Conservation (phyloP, 2,888 invertebrate genomes). For the Drosophila melanosoma region DNA sequence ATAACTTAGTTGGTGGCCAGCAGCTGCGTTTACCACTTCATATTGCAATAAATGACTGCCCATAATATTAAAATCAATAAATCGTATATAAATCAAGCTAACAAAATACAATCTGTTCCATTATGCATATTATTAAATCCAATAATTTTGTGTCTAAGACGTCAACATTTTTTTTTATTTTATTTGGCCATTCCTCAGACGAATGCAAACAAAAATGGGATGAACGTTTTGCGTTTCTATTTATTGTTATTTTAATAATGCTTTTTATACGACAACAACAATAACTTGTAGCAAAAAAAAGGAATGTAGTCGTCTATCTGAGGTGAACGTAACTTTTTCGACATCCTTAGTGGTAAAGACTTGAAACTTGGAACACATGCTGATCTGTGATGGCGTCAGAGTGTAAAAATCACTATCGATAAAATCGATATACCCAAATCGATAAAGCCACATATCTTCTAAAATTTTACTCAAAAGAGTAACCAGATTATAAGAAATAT, state of each 20-base stretch:
- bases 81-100: constrained; percentile 14
- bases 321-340: too few species aligned
- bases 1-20: constrained; percentile 44
- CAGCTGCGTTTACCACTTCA: constrained; percentile 36
- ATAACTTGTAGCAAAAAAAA: too few species aligned
- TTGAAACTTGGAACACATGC: too few species aligned
- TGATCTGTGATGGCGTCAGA: too few species aligned
- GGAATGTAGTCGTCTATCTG: not conserved
- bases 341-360: too few species aligned
- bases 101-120: constrained; percentile 15
- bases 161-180: not conserved
- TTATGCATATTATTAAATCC: constrained; percentile 27
- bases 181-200: not conserved
- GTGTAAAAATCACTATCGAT: too few species aligned
- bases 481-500: too few species aligned
- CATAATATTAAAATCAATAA: constrained; percentile 16
- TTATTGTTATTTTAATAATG: not conserved
- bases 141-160: constrained; percentile 29
- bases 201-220: not conserved
- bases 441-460: too few species aligned
- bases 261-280: not conserved
- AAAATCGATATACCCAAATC: too few species aligned
- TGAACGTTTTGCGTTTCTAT: not conserved
- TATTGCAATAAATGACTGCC: constrained; percentile 37
- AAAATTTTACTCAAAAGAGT: too few species aligned